These are phyloP conservation scores for Prunella strophiata DNA, from an alignment of 2,797 vertebrate genomes.

Conservation along the genomic window DNA sequence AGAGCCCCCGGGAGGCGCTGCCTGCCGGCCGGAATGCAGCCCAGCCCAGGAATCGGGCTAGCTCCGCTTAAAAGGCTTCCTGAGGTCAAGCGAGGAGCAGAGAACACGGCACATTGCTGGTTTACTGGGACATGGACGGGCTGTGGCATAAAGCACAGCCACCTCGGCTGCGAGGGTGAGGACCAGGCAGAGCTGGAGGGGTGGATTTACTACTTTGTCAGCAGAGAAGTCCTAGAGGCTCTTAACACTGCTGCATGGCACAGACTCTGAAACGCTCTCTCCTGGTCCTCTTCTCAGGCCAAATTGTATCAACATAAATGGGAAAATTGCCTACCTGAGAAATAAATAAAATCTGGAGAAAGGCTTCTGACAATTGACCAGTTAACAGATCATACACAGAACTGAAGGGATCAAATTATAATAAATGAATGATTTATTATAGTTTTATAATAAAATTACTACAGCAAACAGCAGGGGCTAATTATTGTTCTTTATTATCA, in stretches of 20 bases:
- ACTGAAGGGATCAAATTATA: background rate
- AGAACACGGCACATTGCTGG: background rate
- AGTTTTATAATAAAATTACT: background rate
- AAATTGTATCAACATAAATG: background rate
- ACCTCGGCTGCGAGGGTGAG: background rate
- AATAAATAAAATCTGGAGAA: background rate
- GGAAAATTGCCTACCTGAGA: background rate
- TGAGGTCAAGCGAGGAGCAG: background rate
- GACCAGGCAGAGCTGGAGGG: fast-evolving
- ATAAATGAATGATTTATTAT: too few relatives aligned
- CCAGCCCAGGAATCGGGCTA: background rate
- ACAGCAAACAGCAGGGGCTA: too few relatives aligned
- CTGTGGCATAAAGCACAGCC: background rate
- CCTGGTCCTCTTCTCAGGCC: background rate
- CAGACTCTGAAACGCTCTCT: background rate
- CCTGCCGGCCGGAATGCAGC: too few relatives aligned
- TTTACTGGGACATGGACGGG: background rate
- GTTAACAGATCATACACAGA: background rate
- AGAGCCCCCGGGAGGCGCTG: too few relatives aligned
- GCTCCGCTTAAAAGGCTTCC: background rate
- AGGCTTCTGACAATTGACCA: background rate
- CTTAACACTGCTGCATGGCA: fast-evolving
- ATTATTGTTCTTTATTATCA: background rate
- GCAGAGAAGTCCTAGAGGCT: background rate
- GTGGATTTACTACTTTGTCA: background rate